Base-by-base conservation (phyloP, 2,797 vertebrate species). In the Notolepis coatsorum region DNA sequence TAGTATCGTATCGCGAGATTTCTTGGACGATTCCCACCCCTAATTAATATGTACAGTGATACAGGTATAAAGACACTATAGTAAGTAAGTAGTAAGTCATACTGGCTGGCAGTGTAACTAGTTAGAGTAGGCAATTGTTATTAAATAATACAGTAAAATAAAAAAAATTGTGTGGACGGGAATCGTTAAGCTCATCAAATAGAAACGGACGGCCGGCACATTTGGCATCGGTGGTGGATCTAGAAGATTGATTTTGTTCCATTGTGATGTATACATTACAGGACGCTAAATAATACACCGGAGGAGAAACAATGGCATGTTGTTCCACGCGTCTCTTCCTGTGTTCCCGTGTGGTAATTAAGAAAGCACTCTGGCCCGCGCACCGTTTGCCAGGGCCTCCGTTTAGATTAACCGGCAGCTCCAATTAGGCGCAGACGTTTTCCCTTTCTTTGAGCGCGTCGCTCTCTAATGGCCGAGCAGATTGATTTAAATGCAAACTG, bases 401-500 rank as follows among this genome's bases (percentile, higher is more conserved):
- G 89, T 93, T 93, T 92, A 88, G 84, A 91, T 91, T 86, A 92
- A 83, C 74, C 82, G 72, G 82, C 70, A 73, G 71, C 63, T 86
- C 86, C 88, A 92, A 92, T 93, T 92, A 92, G 87, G 71, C 68
- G 62, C 64, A 49, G 56, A 71, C 64, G 39, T 84, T 82, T 82
- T 69, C 64, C 80, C 65, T 84, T 85, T 82, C 82, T 82, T 67
- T 84, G 80, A 81, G 73, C 73, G 61, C 54, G 63, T 84, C 75
- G 79, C 83, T 90, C 89, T 89, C 91, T 92, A 91, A 92, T 91
- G 90, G 84, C 84, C 78, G 68, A 31, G 77, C 79, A 84, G 90
- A 93, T 93, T 93, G 88, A 93, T 92, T 84, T 90, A 90, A 93
- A 93, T 92, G 89, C 90, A 93, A 94, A 92, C 86, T 86, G 88